phyloP scores from a whole-genome alignment of 2,888 invertebrate genomes.

The Dryobotodes eremita region DNA sequence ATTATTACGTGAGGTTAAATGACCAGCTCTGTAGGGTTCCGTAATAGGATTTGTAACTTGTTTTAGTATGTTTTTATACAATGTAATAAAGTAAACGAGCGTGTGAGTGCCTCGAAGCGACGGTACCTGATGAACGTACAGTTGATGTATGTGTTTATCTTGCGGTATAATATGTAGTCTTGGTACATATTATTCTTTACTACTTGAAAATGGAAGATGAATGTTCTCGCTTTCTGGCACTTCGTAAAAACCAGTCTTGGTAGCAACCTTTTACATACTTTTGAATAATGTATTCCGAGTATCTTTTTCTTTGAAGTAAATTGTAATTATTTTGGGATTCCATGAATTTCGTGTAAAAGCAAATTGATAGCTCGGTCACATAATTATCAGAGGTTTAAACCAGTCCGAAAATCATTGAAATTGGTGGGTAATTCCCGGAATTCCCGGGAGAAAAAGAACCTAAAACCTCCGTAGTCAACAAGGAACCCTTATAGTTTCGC shows the following conservation, averaged over 20 bases:
- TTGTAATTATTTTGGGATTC: neutral
- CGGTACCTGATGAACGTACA: slow-evolving; percentile 36
- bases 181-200: slow-evolving; percentile 29
- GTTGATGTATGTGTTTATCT: slow-evolving; percentile 30
- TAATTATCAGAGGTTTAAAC: neutral
- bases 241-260: neutral
- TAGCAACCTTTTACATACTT: neutral
- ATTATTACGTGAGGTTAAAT: slow-evolving; percentile 58
- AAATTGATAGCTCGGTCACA: neutral
- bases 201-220: slow-evolving; percentile 44
- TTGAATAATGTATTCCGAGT: neutral
- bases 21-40: slow-evolving; percentile 58
- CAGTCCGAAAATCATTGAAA: neutral
- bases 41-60: slow-evolving; percentile 70
- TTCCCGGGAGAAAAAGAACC: neutral
- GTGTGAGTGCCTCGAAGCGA: slow-evolving; percentile 47
- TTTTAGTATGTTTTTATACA: slow-evolving; percentile 71
- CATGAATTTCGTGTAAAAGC: neutral
- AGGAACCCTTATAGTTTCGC: no score
- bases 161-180: slow-evolving; percentile 29
- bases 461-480: no score
- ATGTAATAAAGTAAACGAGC: slow-evolving; percentile 66
- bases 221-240: neutral
- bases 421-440: neutral
- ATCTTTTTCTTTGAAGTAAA: neutral